phyloP scores from a whole-genome alignment of 2,797 vertebrate genomes.

The Meda fulgida region DNA sequence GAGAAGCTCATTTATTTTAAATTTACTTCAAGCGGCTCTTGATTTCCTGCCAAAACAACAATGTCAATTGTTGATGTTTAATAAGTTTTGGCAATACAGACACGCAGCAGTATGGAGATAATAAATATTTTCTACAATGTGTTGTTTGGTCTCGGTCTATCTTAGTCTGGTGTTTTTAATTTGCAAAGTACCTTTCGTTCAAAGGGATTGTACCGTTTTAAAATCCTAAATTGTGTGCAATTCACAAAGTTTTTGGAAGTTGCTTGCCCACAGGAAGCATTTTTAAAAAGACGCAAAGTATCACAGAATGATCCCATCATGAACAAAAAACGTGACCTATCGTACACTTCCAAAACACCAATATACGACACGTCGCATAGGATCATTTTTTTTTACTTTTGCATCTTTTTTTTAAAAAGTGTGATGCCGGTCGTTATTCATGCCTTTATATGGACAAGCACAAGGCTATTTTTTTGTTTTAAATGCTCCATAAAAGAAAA shows the following conservation, averaged over 20 bases:
- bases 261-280: background rate
- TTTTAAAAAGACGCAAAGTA: background rate
- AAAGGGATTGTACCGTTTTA: background rate
- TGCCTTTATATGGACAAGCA: background rate
- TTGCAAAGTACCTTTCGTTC: background rate
- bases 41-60: conserved; percentile 37
- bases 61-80: conserved; percentile 37
- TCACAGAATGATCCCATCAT: background rate
- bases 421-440: background rate
- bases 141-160: background rate
- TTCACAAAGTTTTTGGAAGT: background rate
- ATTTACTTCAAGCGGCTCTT: conserved; percentile 25
- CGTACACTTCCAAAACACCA: background rate
- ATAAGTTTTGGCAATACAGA: conserved; percentile 29
- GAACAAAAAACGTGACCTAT: background rate
- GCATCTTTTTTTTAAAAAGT: background rate
- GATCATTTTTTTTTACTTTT: background rate
- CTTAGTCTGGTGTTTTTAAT: background rate
- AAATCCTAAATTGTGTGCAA: background rate
- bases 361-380: background rate
- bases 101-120: background rate
- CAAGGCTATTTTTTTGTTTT: background rate
- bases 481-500: no score
- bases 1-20: conserved; percentile 37
- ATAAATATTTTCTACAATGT: conserved; percentile 15